phyloP scores from a whole-genome alignment of 2,113 vertebrate genomes.

The Ctenomys sociabilis region DNA sequence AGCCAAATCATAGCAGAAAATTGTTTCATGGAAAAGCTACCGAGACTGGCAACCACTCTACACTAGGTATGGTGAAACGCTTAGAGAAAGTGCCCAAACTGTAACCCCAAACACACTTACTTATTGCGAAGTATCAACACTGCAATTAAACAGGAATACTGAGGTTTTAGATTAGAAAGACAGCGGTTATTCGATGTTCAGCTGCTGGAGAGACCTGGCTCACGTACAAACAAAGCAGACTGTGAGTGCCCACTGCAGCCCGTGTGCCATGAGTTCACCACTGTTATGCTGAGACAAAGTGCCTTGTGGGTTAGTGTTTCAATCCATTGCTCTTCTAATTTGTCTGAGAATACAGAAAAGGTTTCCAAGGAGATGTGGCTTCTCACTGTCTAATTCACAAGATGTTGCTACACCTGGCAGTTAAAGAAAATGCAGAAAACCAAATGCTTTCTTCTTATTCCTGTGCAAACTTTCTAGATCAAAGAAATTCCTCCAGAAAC shows the following conservation, averaged over 20 bases:
- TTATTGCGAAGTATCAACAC: background rate
- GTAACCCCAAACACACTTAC: background rate
- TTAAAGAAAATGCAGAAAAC: slow-evolving; percentile 53
- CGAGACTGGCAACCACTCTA: slow-evolving; percentile 30
- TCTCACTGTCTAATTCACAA: slow-evolving; percentile 63
- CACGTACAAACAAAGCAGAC: background rate
- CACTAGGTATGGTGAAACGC: background rate
- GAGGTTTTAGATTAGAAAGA: background rate
- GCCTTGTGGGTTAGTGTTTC: slow-evolving; percentile 27
- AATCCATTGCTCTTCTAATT: slow-evolving; percentile 54
- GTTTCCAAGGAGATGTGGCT: slow-evolving; percentile 66
- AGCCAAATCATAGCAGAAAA: slow-evolving; percentile 41
- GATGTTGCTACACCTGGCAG: slow-evolving; percentile 59
- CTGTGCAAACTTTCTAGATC: slow-evolving; percentile 47
- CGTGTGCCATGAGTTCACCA: background rate
- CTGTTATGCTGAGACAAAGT: slow-evolving; percentile 45
- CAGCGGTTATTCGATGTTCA: background rate
- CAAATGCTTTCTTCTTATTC: slow-evolving; percentile 55
- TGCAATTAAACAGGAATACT: background rate
- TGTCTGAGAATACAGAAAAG: slow-evolving; percentile 61
- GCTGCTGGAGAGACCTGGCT: background rate
- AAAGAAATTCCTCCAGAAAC: slow-evolving; percentile 36
- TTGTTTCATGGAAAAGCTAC: slow-evolving; percentile 38
- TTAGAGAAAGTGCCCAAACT: background rate
- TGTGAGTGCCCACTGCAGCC: background rate